Base-by-base conservation (phyloP, 2,797 vertebrate species). In the Paramormyrops hopkinsi region DNA sequence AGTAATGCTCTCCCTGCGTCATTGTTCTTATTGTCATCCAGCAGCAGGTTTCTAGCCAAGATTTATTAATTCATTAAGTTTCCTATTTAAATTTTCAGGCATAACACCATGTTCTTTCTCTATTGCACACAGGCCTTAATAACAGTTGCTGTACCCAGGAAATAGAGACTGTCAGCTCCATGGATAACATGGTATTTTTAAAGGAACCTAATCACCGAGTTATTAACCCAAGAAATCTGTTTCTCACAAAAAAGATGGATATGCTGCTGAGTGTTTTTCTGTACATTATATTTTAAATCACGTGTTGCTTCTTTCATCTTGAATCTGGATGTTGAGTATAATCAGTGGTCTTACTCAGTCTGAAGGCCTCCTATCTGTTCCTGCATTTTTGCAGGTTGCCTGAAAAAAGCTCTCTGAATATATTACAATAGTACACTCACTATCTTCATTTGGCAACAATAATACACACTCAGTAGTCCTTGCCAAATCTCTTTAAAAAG, bases 21-120 rank as follows among this genome's bases (percentile, higher is more conserved):
- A 95, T 94, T 95, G 96, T 95, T 94, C 93, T 92, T 90, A 93
- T 92, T 92, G 94, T 95, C 92, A 92, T 90, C 94, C 93, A 94
- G 94, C 93, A 93, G 93, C 91, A 93, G 91, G 86, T 93, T 95
- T 91, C 90, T 92, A 94, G 95, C 94, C 95, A 95, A 94, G 94
- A 95, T 96, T 95, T 95, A 96, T 96, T 96, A 94, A 96, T 96
- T 96, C 95, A 96, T 96, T 96, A 95, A 94, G 93, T 95, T 95
- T 96, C 95, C 93, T 93, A 95, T 95, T 96, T 94, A 95, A 92
- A 94, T 94, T 91, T 92, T 94, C 92, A 90, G 93, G 89, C 92
- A 92, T 93, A 95, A 95, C 95, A 96, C 94, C 95, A 94, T 95
- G 94, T 94, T 94, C 92, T 91, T 93, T 94, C 92, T 93, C 93